Conservation (phyloP, 2,797 vertebrate genomes). For the Mormyrus hasselquistii region DNA sequence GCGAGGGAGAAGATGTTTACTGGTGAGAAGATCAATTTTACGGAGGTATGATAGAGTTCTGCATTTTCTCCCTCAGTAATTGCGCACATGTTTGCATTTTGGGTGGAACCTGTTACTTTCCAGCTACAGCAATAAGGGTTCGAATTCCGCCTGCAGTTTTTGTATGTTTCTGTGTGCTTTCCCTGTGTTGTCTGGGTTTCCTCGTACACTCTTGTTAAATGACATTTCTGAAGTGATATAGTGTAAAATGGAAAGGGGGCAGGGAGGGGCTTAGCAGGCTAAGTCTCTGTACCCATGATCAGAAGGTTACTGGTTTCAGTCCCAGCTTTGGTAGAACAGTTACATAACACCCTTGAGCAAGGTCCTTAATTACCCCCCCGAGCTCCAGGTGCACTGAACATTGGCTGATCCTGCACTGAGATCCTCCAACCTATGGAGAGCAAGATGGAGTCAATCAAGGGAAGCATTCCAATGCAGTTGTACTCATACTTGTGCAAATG, state of each 20-base stretch:
- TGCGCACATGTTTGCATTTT: neutral
- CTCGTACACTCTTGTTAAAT: neutral
- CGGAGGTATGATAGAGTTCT: conserved; percentile 56
- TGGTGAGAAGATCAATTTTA: conserved; percentile 73
- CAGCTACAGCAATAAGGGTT: neutral
- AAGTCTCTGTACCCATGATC: neutral
- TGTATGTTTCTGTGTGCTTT: neutral
- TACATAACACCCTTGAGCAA: neutral
- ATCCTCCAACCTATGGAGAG: neutral
- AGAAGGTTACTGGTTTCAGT: neutral
- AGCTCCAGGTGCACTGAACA: neutral
- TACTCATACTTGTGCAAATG: neutral
- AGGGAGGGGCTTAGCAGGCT: neutral
- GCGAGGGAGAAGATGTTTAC: conserved; percentile 66
- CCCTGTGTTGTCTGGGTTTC: neutral
- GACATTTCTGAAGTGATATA: neutral
- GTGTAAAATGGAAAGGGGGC: neutral
- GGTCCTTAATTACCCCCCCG: neutral
- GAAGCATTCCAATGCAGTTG: neutral
- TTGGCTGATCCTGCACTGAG: neutral
- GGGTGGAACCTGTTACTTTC: neutral
- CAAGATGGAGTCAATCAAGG: neutral
- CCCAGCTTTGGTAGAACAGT: neutral
- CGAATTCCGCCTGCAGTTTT: neutral
- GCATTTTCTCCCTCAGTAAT: neutral